Base-by-base conservation (phyloP, 2,797 vertebrate genomes). In the Semotilus atromaculatus region DNA sequence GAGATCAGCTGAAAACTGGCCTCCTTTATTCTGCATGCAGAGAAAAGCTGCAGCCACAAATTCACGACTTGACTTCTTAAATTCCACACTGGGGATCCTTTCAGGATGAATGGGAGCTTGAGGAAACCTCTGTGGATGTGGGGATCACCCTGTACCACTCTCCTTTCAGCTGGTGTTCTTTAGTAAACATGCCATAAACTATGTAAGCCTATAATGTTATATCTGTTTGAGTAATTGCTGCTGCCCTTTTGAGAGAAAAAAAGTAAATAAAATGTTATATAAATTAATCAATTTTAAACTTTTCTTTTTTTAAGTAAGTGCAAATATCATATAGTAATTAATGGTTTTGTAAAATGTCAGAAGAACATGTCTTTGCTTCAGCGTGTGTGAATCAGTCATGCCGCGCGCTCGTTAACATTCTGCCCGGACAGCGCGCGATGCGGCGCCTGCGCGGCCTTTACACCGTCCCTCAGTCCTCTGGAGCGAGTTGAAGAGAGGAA, bases 391-490 rank as follows among this genome's bases (percentile, higher is more conserved):
- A 38, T 26, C 83, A 66, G 51, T 80, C 73, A 74, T 62, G 72
- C 38, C 80, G 85, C 83, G 26, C 86, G 89, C 89, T 95, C 89
- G 93, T 96, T 96, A 95, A 93, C 93, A 96, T 96, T 95, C 95
- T 91, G 83, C 89, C 88, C 89, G 93, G 89, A 90, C 92, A 89
- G 94, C 91, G 83, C 90, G 90, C 87, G 91, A 86, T 91, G 93
- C 92, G 94, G 94, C 94, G 94, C 94, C 94, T 89, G 95, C 95
- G 94, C 94, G 89, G 88, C 91, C 92, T 92, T 91, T 95, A 95
- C 86, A 95, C 62, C 73, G 67, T 89, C 93, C 86, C 90, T 93
- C 94, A 90, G 87, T 90, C 85, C 85, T 36, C 71, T 85, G 81
- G 64, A 71, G 83, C 82, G 86, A 87, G 86, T 78, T 77, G 67